A percentile compares a stretch with the other conserved stretches of the same genome.
These are phyloP conservation scores for Umimayanthus chanpuru DNA, from an alignment of 92 coral and sea anemone species.

Conservation along the genomic window DNA sequence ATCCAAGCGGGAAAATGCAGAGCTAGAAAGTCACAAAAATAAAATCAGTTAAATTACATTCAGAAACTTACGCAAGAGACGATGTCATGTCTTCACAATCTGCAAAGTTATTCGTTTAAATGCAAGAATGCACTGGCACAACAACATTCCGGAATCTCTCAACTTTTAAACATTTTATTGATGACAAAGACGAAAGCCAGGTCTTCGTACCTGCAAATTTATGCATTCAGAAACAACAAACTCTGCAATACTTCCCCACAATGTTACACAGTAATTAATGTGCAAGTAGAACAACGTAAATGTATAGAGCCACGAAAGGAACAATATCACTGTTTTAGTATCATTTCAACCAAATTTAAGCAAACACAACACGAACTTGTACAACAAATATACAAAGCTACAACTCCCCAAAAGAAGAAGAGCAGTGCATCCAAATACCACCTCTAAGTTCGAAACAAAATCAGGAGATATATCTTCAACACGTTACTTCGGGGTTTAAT, in stretches of 20 bases:
- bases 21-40: neutral
- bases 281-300: neutral
- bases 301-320: neutral
- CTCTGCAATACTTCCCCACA: neutral
- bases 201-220: neutral
- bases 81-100: constrained; percentile 18
- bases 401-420: neutral
- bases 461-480: no score
- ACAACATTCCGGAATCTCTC: neutral
- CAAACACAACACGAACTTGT: neutral
- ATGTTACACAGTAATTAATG: neutral
- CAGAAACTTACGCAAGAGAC: constrained; percentile 20
- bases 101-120: constrained; percentile 8
- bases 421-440: neutral
- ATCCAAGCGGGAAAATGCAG: neutral
- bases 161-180: neutral
- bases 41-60: neutral
- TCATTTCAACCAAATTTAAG: neutral
- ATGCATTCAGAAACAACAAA: neutral
- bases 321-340: neutral
- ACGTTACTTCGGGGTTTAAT: no score
- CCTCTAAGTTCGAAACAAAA: neutral
- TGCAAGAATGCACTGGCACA: constrained; percentile 34
- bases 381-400: neutral
- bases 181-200: neutral